Percentiles rank a stretch among this genome's conserved stretches.
Conservation (phyloP, 1,140 invertebrate species). For the Philopotamus ludificatus region DNA sequence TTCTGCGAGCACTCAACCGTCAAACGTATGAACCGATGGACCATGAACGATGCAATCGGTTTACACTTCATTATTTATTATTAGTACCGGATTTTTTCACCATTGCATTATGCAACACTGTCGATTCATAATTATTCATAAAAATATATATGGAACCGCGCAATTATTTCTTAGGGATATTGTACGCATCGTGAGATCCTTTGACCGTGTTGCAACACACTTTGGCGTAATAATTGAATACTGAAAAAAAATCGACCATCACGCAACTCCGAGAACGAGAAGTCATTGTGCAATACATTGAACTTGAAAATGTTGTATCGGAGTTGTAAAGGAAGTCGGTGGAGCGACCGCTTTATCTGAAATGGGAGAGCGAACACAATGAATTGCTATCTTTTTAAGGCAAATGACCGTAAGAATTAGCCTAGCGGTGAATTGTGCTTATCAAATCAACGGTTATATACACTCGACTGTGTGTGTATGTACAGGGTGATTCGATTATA, state of each 20-base stretch:
- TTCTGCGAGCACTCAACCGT: conserved; percentile 17
- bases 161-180: neutral
- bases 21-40: conserved; percentile 14
- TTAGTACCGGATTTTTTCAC: conserved; percentile 13
- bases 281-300: too few species aligned
- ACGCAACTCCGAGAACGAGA: too few species aligned
- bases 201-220: neutral
- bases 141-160: neutral
- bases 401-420: conserved; percentile 20
- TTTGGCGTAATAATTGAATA: too few species aligned
- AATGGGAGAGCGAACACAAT: conserved; percentile 7
- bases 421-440: conserved; percentile 22
- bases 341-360: conserved; percentile 13
- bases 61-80: conserved; percentile 32
- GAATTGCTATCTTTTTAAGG: conserved; percentile 13
- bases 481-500: neutral
- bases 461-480: neutral
- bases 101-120: too few species aligned
- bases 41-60: conserved; percentile 24
- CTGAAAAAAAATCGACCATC: too few species aligned
- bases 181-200: too few species aligned
- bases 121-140: neutral
- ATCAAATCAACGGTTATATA: conserved; percentile 16
- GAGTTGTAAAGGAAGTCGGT: neutral
- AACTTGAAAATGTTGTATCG: too few species aligned